Base-by-base conservation (phyloP, 2,113 vertebrate genomes). In the Psammodynastes pulverulentus region DNA sequence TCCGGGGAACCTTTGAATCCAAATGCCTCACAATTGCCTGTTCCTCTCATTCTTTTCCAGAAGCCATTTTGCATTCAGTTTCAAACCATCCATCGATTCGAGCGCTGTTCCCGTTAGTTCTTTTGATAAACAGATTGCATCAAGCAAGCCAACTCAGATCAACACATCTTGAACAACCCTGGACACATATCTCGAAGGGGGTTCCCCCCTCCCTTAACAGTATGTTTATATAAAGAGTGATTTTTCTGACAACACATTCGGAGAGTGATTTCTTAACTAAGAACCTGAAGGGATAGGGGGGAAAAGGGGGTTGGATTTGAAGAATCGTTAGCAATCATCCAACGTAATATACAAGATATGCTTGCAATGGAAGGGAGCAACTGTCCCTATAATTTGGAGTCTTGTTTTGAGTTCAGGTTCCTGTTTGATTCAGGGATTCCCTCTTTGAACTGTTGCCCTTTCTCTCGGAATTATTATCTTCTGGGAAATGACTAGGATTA, bases 181-280 rank as follows among this genome's bases (percentile, higher is more conserved):
- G 95, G 95, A 95, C 96, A 95, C 96, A 96, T 94, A 94, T 96
- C 96, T 96, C 56, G 94, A 96, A 95, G 94, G 53, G 95, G 53
- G 95, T 17, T 7, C 0, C n/a, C 3, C n/a, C 2, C 19, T 4
- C 13, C 3, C 17, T 43, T 79, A 79, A 79, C 72, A 79, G 3
- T 21, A 21, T 79, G 72, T 95, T 96, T 97, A 95, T 95, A 96
- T 96, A 95, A 96, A 95, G 96, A 96, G 96, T 95, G 95, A 94
- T 96, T 96, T 84, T 97, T 96, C 96, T 97, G 96, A 97, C 96
- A 97, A 97, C 96, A 96, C 96, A 94, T 96, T 96, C 95, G 94
- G 96, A 96, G 96, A 96, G 96, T 95, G 96, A 96, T 95, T 96
- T 96, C 95, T 96, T 94, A 95, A 96, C 95, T 95, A 96, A 96